Evolutionary conservation across 2,888 invertebrate species (phyloP).

Genomic region (Resseliella maxima): DNA sequence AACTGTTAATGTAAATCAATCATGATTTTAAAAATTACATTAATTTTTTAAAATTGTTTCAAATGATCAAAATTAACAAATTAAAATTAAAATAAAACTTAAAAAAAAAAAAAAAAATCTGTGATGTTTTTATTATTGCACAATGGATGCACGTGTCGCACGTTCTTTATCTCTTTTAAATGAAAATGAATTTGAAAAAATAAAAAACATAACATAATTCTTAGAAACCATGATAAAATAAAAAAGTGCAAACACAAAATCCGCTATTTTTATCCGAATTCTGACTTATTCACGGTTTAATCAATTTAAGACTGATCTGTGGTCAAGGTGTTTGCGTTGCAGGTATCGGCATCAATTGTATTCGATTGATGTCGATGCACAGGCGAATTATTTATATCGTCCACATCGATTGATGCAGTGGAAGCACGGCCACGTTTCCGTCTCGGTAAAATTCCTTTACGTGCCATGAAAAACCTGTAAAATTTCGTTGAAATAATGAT

Average conservation of each 20-base stretch:
- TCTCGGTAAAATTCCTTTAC: constrained; percentile 83
- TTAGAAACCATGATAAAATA: no score
- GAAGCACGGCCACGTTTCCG: constrained; percentile 82
- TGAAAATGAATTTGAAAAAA: neutral
- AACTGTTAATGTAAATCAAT: neutral
- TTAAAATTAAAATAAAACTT: no score
- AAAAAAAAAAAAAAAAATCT: neutral
- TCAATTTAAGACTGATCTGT: neutral
- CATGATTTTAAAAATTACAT: neutral
- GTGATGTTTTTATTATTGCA: neutral
- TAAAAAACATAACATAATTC: no score
- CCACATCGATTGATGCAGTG: constrained; percentile 59
- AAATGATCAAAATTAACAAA: no score
- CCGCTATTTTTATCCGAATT: no score
- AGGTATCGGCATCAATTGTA: constrained; percentile 2
- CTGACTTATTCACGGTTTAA: neutral
- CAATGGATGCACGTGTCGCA: neutral
- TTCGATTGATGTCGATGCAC: neutral
- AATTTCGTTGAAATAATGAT: constrained; percentile 55
- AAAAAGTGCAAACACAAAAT: no score
- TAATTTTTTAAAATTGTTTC: no score
- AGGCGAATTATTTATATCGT: neutral
- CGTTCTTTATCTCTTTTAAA: neutral
- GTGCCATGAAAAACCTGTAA: constrained; percentile 84
- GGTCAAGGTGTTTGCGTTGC: neutral